Evolutionary conservation across 2,797 vertebrate species (phyloP), one percentile per base, ranked within the genome.

Genomic region (Mormyrus hasselquistii): DNA sequence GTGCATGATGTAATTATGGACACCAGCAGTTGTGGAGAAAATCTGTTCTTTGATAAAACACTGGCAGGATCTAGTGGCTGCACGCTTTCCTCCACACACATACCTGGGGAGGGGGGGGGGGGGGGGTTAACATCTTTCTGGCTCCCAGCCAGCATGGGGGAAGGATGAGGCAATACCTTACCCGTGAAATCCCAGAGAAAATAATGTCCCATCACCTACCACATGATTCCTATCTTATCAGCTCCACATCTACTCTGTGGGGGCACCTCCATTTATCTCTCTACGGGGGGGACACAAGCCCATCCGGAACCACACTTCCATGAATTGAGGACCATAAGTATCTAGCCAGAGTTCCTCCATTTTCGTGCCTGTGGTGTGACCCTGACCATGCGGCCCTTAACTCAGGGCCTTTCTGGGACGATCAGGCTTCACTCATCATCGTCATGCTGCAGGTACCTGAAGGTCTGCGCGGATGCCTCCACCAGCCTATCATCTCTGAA

Each of bases 61-160:
- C 92, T 90, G 91, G 92, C 93, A 92, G 92, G 91, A 92, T 92
- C 91, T 89, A 69, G 89, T 16, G 85, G 90, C 89, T 91, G 91
- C 90, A 92, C 91, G 91, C 38, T 19, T 4, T 25, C 59, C 83
- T 59, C 83, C 57, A 47, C 49, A 7, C 25, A 50, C 50, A 34
- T 3, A 52, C 25, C 10, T 38, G 25, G 1, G 25, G 25, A 29
- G 25, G 0, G 22, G 4, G 0, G 49, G 50, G 12, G 50, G 50
- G 16, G 14, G 8, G 29, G 3, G 1, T 34, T 25, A 4, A 38
- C 55, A 34, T 59, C 10, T 65, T 47, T 8, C 5, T 89, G 82
- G 88, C 88, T 9, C 41, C 44, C 19, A 25, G 82, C 88, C 82
- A 65, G 5, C 29, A 49, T 22, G 87, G 41, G 25, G 52, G 84